A percentile compares a stretch with the other conserved stretches of the same genome.
These are phyloP conservation scores for Dasysyrphus albostriatus DNA, from an alignment of 2,888 invertebrate genomes.

Conservation along the genomic window DNA sequence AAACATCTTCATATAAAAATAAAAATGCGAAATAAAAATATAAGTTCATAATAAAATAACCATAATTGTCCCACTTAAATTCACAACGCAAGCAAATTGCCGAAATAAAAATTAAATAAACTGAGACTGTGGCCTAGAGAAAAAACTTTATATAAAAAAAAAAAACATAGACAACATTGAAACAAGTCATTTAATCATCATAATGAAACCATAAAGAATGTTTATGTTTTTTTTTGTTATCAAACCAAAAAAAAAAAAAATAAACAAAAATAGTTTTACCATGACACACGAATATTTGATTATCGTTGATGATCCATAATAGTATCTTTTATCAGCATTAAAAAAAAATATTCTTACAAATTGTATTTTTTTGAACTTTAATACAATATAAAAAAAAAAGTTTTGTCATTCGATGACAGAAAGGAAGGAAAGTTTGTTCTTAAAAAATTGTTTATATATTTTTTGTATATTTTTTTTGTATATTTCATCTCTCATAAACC, in stretches of 20 bases:
- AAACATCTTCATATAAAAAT: background rate
- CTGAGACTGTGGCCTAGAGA: background rate
- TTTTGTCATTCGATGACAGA: too few relatives aligned
- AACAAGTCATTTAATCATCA: conserved; percentile 33
- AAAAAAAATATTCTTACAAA: conserved; percentile 1
- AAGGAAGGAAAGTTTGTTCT: too few relatives aligned
- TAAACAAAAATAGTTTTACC: conserved; percentile 16
- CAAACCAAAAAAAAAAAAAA: background rate
- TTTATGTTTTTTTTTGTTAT: background rate
- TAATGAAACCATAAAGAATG: conserved; percentile 35
- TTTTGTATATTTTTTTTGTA: too few relatives aligned
- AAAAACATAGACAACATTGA: conserved; percentile 14
- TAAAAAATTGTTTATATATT: too few relatives aligned
- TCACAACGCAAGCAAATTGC: conserved; percentile 47
- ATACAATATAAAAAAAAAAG: too few relatives aligned
- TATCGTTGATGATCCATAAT: conserved; percentile 22
- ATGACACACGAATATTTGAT: conserved; percentile 34
- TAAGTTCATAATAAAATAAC: conserved; percentile 55
- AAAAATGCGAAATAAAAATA: conserved; percentile 7
- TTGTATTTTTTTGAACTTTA: background rate
- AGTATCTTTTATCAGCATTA: conserved; percentile 18
- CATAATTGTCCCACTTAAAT: conserved; percentile 67
- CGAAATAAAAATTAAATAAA: conserved; percentile 23
- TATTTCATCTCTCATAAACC: too few relatives aligned
- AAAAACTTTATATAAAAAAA: background rate